Evolutionary conservation across 2,888 invertebrate genomes (phyloP), one percentile per base, ranked within the genome.

Genomic region (Standfussiana lucernea): DNA sequence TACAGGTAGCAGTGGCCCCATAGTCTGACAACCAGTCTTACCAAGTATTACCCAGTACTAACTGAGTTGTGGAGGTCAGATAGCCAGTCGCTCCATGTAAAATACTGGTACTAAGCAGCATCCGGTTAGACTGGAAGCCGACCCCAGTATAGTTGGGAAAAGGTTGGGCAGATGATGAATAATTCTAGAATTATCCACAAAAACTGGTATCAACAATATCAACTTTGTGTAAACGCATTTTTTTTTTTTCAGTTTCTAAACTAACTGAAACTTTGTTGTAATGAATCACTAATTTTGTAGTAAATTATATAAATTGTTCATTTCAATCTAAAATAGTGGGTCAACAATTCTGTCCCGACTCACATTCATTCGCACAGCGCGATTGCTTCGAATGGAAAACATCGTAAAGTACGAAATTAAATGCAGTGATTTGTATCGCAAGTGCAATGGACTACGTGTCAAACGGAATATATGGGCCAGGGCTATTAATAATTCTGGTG

Each of bases 371-470:
- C 50, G 24, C 13, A 8, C 35, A 62, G 3, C 53, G 18, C 35
- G 35, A 61, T 64, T 56, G 72, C 59, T 70, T 35, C 35, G 45
- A 61, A 66, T 69, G 37, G 61, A 75, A 84, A 84, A 78, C 85
- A 84, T 82, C 79, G 72, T 81, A 75, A 84, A 84, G 65, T 74
- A 53, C 72, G 69, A 81, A 83, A 81, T 84, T 83, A 84, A 83
- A 82, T 67, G 85, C 77, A 64, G 65, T 78, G 83, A 81, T 83
- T 82, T 73, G 83, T 84, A 80, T 66, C 69, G 72, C 69, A 28
- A 74, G 64, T 78, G 69, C 85, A 72, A n/a, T 53, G 81, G 61
- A 74, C 61, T 69, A 66, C 78, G 35, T 50, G 85, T 78, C 85
- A 84, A 84, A 77, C 40, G 69, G 45, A 84, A 84, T 74, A 59